Evolutionary conservation across 2,888 invertebrate genomes (phyloP).

Genomic region (Xestia c-nigrum): DNA sequence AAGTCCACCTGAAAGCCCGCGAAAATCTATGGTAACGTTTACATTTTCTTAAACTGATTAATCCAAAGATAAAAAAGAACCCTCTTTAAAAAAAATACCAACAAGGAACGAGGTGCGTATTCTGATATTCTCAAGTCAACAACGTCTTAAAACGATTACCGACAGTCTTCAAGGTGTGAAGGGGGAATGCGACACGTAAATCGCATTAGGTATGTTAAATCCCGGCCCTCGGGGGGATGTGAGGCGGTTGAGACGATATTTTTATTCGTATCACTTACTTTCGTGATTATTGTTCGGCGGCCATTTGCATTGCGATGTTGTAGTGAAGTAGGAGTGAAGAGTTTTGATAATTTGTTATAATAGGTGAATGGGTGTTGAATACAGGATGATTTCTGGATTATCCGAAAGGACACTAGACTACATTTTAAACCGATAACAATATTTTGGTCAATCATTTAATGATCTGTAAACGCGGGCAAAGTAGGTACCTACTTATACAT

Average conservation of each 20-base stretch:
- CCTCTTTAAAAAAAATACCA: conserved; percentile 69
- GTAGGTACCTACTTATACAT: no score
- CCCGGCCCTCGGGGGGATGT: conserved; percentile 79
- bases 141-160: conserved; percentile 89
- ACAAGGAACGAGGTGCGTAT: conserved; percentile 73
- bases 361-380: not conserved
- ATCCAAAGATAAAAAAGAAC: conserved; percentile 66
- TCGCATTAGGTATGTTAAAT: conserved; percentile 90
- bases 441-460: not conserved
- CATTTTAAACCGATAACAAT: not conserved
- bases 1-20: conserved; percentile 11
- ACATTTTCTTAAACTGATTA: conserved; percentile 54
- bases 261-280: conserved; percentile 90
- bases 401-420: not conserved
- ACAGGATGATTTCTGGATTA: not conserved
- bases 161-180: conserved; percentile 80
- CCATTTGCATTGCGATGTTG: conserved; percentile 84
- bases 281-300: conserved; percentile 88
- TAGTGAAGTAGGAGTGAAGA: conserved; percentile 39
- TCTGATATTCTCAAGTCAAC: conserved; percentile 74
- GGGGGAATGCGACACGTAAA: conserved; percentile 87
- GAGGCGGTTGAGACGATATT: conserved; percentile 83
- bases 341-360: conserved; percentile 70
- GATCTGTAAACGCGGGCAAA: not conserved
- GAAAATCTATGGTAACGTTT: conserved; percentile 37